Evolutionary conservation across 2,113 vertebrate species (phyloP), one percentile per base, ranked within the genome.

Genomic region (Equus quagga): DNA sequence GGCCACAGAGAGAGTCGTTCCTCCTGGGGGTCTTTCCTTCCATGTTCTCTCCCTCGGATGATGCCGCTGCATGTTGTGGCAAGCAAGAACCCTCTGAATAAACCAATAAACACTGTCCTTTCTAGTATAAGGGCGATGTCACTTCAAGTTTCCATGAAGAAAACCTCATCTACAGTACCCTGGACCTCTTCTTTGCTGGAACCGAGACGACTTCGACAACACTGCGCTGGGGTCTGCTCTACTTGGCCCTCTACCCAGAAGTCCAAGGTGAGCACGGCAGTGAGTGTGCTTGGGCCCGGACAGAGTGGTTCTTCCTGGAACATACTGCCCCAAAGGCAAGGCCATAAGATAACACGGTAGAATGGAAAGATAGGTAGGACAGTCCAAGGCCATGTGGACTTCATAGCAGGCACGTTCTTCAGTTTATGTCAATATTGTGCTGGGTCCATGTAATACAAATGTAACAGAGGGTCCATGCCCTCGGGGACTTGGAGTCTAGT

Each of bases 161-260:
- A 28, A 98, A 99, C 62, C 97, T 99, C 1, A 23, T 79, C 46
- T 11, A 76, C 0, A 99, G 98, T 2, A 3, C 96, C 0, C 3
- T 99, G 0, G 99, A 99, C 89, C 98, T 99, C 73, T 98, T 99
- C 73, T 70, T 97, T 0, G 99, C 99, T 8, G 99, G 99, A 88
- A 99, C 99, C 0, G 98, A 99, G 94, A 99, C 97, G 69, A 98
- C 98, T 0, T 98, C 98, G 6, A 98, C 99, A 0, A 99, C 99
- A 0, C 58, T 99, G 41, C 97, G 98, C 79, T 99, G 99, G 99
- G 99, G 96, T 28, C 89, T 99, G 58, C 97, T 99, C 0, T 99
- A 97, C n/a, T 99, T 99, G 99, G 99, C 98, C 33, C 6, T 88
- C 0, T 1, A 99, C 65, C 99, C 99, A 3, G 98, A 99, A 78